phyloP scores from a whole-genome alignment of 1,140 invertebrate genomes.

The Drosophila lacertosa region DNA sequence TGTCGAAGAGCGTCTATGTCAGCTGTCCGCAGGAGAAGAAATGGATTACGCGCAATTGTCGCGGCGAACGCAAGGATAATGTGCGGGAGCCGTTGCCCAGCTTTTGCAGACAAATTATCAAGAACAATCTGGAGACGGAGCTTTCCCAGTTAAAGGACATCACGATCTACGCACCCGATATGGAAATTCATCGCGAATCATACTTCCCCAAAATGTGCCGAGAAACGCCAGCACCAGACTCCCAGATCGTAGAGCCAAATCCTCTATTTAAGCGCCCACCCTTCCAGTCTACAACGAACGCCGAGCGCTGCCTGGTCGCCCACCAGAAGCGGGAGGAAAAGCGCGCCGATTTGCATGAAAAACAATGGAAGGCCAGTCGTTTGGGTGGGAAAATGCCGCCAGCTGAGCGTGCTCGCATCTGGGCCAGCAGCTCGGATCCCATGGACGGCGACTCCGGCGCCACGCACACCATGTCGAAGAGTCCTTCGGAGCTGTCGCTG shows the following conservation, averaged over 20 bases:
- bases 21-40: constrained; percentile 47
- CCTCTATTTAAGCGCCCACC: not conserved
- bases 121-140: constrained; percentile 55
- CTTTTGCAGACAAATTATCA: constrained; percentile 47
- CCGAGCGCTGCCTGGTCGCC: constrained; percentile 11
- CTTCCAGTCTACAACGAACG: not conserved
- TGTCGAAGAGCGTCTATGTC: constrained; percentile 37
- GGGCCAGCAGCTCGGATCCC: constrained; percentile 55
- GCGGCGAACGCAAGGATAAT: constrained; percentile 11
- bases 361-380: not conserved
- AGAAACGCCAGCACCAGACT: not conserved
- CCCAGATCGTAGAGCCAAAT: not conserved
- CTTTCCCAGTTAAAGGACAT: constrained; percentile 14
- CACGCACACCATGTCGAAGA: constrained; percentile 30
- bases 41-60: constrained; percentile 59
- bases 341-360: not conserved
- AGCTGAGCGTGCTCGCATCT: not conserved
- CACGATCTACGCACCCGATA: constrained; percentile 50
- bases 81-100: constrained; percentile 42
- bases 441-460: constrained; percentile 24
- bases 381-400: not conserved
- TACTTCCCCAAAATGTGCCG: constrained; percentile 62
- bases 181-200: constrained; percentile 25
- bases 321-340: not conserved
- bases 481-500: constrained; percentile 20